Evolutionary conservation across 2,888 invertebrate species (phyloP).

Genomic region (Hedya salicella): DNA sequence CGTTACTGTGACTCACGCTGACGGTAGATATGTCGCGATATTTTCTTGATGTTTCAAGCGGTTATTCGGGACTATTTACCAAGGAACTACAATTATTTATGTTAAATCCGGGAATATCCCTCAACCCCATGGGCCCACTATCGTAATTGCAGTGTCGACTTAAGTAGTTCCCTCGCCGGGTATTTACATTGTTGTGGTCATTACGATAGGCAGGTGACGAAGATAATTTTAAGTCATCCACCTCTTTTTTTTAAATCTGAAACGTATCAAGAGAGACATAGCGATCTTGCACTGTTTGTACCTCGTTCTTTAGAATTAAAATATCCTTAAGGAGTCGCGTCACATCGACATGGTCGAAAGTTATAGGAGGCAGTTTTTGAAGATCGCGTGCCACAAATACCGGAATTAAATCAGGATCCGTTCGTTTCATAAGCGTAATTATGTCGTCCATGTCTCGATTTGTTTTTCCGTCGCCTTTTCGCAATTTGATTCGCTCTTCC

Average conservation of each 20-base stretch:
- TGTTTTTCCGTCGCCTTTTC: background rate
- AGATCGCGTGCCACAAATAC: slow-evolving; percentile 14
- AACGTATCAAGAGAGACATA: background rate
- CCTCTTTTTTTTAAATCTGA: slow-evolving; percentile 6
- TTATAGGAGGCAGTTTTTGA: background rate
- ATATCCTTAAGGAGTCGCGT: slow-evolving; percentile 18
- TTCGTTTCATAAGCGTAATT: no score
- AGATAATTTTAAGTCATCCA: background rate
- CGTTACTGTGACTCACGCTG: background rate
- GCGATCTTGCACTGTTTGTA: background rate
- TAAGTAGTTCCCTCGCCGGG: slow-evolving; percentile 1
- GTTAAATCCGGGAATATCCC: background rate
- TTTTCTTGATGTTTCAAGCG: background rate
- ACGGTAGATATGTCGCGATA: background rate
- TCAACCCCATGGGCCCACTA: slow-evolving; percentile 10
- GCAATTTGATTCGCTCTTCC: background rate
- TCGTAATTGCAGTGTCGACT: background rate
- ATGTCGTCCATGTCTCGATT: slow-evolving; percentile 1
- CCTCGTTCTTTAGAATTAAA: background rate
- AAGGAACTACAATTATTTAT: slow-evolving; percentile 2
- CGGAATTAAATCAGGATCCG: background rate
- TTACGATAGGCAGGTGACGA: background rate
- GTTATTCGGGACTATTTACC: slow-evolving; percentile 1
- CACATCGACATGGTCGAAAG: no score
- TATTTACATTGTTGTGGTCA: slow-evolving; percentile 5